Conservation (phyloP, 2,888 invertebrate genomes). For the Anoplius nigerrimus region DNA sequence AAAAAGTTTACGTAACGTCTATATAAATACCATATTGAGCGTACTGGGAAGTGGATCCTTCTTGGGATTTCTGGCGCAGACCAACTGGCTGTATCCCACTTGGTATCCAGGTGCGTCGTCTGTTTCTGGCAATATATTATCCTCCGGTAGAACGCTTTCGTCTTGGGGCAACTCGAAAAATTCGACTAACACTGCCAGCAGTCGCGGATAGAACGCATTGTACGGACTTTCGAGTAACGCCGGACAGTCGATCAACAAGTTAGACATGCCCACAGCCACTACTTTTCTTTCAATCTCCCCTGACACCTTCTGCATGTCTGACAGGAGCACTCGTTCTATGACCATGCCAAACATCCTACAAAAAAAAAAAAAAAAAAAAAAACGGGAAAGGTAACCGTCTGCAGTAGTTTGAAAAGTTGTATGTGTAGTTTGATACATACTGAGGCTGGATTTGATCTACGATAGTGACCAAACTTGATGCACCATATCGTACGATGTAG, state of each 20-base stretch:
- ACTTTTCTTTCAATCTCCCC: slow-evolving; percentile 91
- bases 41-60: slow-evolving; percentile 85
- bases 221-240: slow-evolving; percentile 83
- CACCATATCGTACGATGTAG: slow-evolving; percentile 89
- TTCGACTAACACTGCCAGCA: slow-evolving; percentile 79
- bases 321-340: slow-evolving; percentile 89
- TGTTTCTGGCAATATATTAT: slow-evolving; percentile 89
- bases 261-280: slow-evolving; percentile 92
- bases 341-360: slow-evolving; percentile 97
- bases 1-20: neutral
- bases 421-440: slow-evolving; percentile 76
- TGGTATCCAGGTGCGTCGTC: slow-evolving; percentile 92
- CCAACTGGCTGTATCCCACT: slow-evolving; percentile 90
- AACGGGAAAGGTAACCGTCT: neutral
- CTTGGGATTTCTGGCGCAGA: slow-evolving; percentile 86
- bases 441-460: slow-evolving; percentile 91
- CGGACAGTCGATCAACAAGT: slow-evolving; percentile 87
- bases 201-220: slow-evolving; percentile 65
- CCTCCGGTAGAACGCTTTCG: slow-evolving; percentile 86
- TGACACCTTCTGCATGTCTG: slow-evolving; percentile 91
- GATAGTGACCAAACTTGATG: slow-evolving; percentile 83
- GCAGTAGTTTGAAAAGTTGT: neutral
- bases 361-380: slow-evolving; percentile 25
- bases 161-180: slow-evolving; percentile 94
- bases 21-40: neutral